Evolutionary conservation across 1,140 invertebrate species (phyloP).

Genomic region (Ooceraea biroi): DNA sequence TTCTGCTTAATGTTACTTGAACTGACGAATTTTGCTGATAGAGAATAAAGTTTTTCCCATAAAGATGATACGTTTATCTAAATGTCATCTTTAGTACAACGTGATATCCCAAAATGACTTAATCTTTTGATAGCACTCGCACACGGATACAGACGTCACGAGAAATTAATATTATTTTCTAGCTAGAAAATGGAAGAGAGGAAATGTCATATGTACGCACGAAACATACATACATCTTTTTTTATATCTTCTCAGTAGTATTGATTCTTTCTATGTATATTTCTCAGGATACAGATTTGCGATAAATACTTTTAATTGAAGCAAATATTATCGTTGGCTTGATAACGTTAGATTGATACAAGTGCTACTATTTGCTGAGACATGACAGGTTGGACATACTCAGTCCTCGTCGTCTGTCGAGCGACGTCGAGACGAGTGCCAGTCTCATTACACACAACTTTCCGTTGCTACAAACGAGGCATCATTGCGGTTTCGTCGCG

Average conservation of each 20-base stretch:
- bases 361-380: neutral
- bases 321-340: neutral
- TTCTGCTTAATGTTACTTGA: too few relatives aligned
- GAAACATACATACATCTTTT: neutral
- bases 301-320: neutral
- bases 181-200: constrained; percentile 4
- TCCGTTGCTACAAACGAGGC: constrained; percentile 48
- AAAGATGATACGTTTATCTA: too few relatives aligned
- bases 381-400: neutral
- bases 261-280: constrained; percentile 29
- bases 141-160: constrained; percentile 20
- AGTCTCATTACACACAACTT: constrained; percentile 54
- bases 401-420: constrained; percentile 17
- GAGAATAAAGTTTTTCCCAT: too few relatives aligned
- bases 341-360: neutral
- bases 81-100: too few relatives aligned
- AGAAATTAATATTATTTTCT: constrained; percentile 43
- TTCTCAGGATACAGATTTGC: neutral
- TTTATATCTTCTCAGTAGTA: neutral
- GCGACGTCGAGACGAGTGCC: constrained; percentile 26
- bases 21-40: too few relatives aligned
- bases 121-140: constrained; percentile 45
- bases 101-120: neutral
- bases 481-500: constrained; percentile 47
- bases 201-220: constrained; percentile 11